Conservation (phyloP, 2,797 vertebrate species). For the Pseudochirops corinnae region DNA sequence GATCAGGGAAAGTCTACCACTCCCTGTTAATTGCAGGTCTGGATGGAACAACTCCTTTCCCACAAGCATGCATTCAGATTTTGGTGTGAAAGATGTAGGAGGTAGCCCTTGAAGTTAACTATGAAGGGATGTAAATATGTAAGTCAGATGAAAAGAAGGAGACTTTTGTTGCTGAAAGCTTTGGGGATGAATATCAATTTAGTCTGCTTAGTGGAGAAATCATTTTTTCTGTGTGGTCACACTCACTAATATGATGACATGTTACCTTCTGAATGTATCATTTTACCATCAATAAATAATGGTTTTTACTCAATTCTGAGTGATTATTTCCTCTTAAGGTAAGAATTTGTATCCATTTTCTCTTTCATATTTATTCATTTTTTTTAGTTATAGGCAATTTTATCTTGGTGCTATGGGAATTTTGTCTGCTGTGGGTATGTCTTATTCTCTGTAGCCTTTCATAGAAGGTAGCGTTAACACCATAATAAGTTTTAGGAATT, state of each 20-base stretch:
- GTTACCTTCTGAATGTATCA: neutral
- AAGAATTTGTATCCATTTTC: neutral
- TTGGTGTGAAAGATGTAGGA: too few relatives aligned
- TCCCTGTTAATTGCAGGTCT: neutral
- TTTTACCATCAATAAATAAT: conserved; percentile 1
- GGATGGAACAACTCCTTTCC: neutral
- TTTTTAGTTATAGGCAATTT: neutral
- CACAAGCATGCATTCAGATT: neutral
- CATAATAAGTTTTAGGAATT: neutral
- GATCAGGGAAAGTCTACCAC: neutral
- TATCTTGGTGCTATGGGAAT: neutral
- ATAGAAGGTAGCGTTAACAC: neutral
- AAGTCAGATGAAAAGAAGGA: neutral
- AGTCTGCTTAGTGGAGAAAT: neutral
- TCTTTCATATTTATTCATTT: neutral
- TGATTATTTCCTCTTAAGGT: conserved; percentile 22
- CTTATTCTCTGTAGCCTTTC: neutral
- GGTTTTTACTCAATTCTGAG: neutral
- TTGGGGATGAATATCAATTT: conserved; percentile 22
- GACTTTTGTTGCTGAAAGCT: neutral
- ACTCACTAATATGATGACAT: neutral
- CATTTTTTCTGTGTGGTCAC: conserved; percentile 13
- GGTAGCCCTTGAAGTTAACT: neutral
- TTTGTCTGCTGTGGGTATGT: neutral
- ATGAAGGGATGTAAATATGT: neutral